Percentiles rank a stretch among this genome's conserved stretches.
These are phyloP conservation scores for Drosophila silvestris DNA, from an alignment of 2,888 invertebrate species.

Conservation along the genomic window DNA sequence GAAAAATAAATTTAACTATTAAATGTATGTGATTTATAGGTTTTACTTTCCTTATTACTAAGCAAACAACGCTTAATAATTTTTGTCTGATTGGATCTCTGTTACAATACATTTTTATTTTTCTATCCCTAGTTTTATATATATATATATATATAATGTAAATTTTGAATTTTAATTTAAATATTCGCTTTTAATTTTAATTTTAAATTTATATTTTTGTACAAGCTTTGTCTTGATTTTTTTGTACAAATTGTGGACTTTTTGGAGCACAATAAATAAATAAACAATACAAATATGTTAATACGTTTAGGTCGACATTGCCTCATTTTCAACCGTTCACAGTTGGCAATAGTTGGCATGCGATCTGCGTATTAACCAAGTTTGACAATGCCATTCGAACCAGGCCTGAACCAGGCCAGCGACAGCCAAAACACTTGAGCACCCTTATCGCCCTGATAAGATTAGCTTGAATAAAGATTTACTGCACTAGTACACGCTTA, in stretches of 20 bases:
- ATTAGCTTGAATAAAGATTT: constrained; percentile 38
- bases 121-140: not conserved
- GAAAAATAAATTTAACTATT: not conserved
- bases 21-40: not conserved
- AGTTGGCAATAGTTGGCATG: not conserved
- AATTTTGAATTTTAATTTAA: not conserved
- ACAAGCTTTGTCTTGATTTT: not conserved
- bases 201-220: not conserved
- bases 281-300: constrained; percentile 10
- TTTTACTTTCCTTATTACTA: not conserved
- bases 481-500: not conserved
- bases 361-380: constrained; percentile 25
- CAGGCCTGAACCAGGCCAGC: not conserved
- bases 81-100: not conserved
- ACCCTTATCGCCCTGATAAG: constrained; percentile 43
- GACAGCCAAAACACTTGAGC: constrained; percentile 21
- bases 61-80: not conserved
- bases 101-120: not conserved
- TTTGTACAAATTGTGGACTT: not conserved
- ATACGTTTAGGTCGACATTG: constrained; percentile 24
- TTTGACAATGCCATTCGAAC: constrained; percentile 17
- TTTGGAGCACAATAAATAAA: not conserved
- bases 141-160: no score
- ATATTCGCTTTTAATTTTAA: no score
- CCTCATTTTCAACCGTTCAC: not conserved